Evolutionary conservation across 1,140 invertebrate species (phyloP), one percentile per base, ranked within the genome.

Genomic region (Eurosta solidaginis): DNA sequence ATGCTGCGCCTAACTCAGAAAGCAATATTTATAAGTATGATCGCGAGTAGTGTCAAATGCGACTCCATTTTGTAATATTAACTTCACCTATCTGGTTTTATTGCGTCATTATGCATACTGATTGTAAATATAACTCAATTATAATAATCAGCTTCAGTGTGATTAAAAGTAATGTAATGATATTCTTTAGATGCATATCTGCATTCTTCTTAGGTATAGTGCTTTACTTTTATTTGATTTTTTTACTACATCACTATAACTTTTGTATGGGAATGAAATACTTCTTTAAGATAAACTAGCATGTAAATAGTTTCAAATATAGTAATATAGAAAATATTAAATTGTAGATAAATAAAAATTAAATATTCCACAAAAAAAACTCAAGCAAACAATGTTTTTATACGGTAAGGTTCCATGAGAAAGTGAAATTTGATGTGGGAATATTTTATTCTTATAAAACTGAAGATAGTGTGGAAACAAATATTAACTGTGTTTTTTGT

Each of bases 221-320:
- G 74, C 74, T 49, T 75, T 47, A 75, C n/a, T 47, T 75, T 75
- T 75, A 14, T 22, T 75, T 47, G 12, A 7, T 22, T 2, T 44
- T 47, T 75, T 75, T 29, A 22, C 29, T 75, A 50, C 6, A 33
- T 20, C 59, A 6, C 3, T 40, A 29, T 10, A 4, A 9, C n/a
- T 33, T 42, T 68, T 42, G n/a, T 68, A 68, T 75, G 29, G 25
- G 17, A 45, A 75, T 45, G 27, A 22, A 22, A 75, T 29, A 75
- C 12, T 49, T 75, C 2, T 75, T 47, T 47, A n/a, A 10, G n/a
- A 47, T 47, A 47, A 14, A 47, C 12, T 47, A 47, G 47, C 74
- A 14, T 10, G 3, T 50, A 75, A 47, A 49, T 50, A 75, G 47
- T 17, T 47, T 50, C 6, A 75, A 50, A 75, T 75, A 63, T 36